A percentile compares a stretch with the other conserved stretches of the same genome.
phyloP scores from a whole-genome alignment of 2,113 vertebrate genomes.

The Zingel zingel region DNA sequence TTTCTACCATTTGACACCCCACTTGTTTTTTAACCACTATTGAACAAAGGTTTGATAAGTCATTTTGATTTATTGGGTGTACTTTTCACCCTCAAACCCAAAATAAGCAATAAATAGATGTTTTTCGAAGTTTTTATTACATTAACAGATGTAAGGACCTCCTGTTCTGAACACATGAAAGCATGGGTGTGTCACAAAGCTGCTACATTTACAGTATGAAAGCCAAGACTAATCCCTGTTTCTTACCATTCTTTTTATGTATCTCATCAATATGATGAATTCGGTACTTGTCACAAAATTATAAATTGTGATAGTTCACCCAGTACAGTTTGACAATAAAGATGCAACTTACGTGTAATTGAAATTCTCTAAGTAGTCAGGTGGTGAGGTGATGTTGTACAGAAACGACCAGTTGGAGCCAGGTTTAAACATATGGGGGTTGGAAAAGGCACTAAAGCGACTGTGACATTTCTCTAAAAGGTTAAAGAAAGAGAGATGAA shows the following conservation, averaged over 20 bases:
- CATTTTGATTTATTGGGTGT: not conserved
- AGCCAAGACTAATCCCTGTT: not conserved
- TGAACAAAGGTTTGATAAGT: not conserved
- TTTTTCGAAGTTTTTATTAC: not conserved
- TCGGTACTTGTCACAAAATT: not conserved
- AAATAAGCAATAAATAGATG: not conserved
- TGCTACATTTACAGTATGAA: not conserved
- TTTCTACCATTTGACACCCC: not conserved
- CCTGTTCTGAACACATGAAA: not conserved
- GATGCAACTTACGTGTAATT: conserved; percentile 48
- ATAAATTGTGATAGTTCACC: not conserved
- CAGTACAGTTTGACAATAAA: not conserved
- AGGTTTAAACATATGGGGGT: conserved; percentile 43
- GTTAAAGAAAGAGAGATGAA: not conserved
- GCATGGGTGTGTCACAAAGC: not conserved
- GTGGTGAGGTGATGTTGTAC: conserved; percentile 21
- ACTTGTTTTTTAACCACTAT: not conserved
- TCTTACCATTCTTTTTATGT: not conserved
- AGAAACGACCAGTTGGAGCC: conserved; percentile 68
- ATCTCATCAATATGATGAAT: not conserved
- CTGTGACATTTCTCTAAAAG: conserved; percentile 36
- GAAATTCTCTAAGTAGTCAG: not conserved
- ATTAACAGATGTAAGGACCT: not conserved
- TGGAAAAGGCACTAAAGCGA: not conserved
- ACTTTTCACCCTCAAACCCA: not conserved